Conservation (phyloP, 2,888 invertebrate species). For the Magallana nippona region DNA sequence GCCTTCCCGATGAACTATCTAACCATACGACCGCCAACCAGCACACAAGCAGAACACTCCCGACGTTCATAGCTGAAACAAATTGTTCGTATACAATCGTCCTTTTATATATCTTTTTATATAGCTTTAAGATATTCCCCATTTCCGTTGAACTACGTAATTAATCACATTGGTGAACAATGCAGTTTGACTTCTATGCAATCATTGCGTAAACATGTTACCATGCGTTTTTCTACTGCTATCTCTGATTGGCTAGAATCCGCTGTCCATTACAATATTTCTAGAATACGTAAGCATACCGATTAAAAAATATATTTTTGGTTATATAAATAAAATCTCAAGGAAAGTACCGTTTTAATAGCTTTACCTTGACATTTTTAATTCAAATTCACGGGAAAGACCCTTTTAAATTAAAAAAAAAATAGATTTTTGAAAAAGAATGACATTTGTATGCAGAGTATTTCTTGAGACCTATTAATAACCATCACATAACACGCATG, state of each 20-base stretch:
- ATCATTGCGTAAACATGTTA: background rate
- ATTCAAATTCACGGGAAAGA: no score
- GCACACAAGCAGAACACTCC: background rate
- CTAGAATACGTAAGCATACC: no score
- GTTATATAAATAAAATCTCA: no score
- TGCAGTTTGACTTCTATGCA: background rate
- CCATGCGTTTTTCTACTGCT: background rate
- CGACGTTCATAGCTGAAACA: slow-evolving; percentile 1
- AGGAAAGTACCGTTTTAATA: no score
- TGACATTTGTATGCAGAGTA: no score
- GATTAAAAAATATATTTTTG: no score
- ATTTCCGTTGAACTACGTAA: slow-evolving; percentile 6
- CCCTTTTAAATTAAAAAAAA: no score
- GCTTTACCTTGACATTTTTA: no score
- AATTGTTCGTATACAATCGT: background rate
- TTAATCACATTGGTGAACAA: background rate
- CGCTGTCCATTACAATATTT: no score
- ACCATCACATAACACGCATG: no score
- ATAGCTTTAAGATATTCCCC: background rate
- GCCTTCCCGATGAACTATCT: background rate
- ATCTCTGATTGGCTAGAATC: background rate
- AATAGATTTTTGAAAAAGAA: no score
- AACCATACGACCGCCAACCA: background rate
- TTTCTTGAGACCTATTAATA: no score
- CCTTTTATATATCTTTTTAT: background rate